phyloP scores from a whole-genome alignment of 2,888 invertebrate genomes.

The Phyllotreta cruciferae region DNA sequence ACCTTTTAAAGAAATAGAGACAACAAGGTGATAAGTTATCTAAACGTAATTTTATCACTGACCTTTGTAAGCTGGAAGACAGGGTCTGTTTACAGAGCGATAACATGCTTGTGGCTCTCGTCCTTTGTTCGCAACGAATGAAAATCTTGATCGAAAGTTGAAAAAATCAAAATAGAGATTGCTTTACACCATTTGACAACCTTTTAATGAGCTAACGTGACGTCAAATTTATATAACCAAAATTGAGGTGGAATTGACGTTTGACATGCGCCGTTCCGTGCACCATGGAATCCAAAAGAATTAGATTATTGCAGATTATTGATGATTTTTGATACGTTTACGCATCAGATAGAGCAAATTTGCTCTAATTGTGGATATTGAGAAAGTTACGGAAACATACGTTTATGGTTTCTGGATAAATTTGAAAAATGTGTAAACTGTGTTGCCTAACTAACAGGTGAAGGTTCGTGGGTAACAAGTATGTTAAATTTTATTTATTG shows the following conservation, averaged over 20 bases:
- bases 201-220: conserved; percentile 23
- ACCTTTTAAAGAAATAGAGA: neutral
- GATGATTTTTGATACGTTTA: too few species aligned
- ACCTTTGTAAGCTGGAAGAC: conserved; percentile 53
- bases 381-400: too few species aligned
- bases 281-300: too few species aligned
- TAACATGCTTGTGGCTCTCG: conserved; percentile 46
- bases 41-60: conserved; percentile 45
- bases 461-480: too few species aligned
- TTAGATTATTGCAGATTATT: too few species aligned
- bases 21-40: conserved; percentile 16
- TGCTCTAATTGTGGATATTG: too few species aligned
- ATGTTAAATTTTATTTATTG: too few species aligned
- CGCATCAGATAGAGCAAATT: too few species aligned
- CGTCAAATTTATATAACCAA: conserved; percentile 37
- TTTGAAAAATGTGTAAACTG: neutral
- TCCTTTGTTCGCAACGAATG: too few species aligned
- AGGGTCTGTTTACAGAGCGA: conserved; percentile 54
- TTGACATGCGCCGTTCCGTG: conserved; percentile 10
- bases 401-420: too few species aligned
- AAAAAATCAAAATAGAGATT: conserved; percentile 33
- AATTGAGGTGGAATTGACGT: conserved; percentile 6
- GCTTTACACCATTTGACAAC: conserved; percentile 44
- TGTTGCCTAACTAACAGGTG: conserved; percentile 1
- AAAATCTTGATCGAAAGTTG: conserved; percentile 8